Evolutionary conservation across 1,140 invertebrate species (phyloP), one percentile per base, ranked within the genome.

Genomic region (Drosophila pallidifrons): DNA sequence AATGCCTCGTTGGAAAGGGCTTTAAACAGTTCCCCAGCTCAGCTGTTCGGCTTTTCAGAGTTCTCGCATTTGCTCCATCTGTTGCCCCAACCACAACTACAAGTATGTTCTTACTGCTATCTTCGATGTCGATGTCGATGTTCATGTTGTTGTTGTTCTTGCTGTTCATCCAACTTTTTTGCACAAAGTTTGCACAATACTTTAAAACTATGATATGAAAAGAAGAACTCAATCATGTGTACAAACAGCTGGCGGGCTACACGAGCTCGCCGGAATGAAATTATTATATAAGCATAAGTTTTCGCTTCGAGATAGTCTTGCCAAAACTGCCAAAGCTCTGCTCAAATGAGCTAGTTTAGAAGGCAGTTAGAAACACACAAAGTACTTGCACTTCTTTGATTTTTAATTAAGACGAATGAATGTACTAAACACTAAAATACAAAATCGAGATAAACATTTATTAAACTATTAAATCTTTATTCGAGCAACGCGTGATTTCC

Each of bases 181-280:
- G 13, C 55, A 52, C 55, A 47, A 69, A 74, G 47, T 68, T 74
- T 75, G 16, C 32, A 58, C 45, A 20, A 70, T 61, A 60, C 58
- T 70, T 57, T 55, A 75, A 69, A 70, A 68, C 58, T 70, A 63
- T 63, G 66, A 69, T 75, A 70, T 57, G 49, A 63, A 75, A 57
- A 61, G 49, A 63, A 68, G 43, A 75, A 63, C 65, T 75, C 72
- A 75, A 69, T 75, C 72, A 75, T 75, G 65, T 75, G 32, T 61
- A 69, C 71, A 74, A 74, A 74, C 71, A 75, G 57, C 58, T 57
- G 72, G 32, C 58, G 57, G 57, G 55, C 8, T 25, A 64, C 63
- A 35, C 25, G 10, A 20, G 28, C 16, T 16, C n/a, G 41, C 13
- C 10, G 28, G 15, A 55, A 72, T 57, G 55, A 72, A 72, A 49